phyloP scores from a whole-genome alignment of 1,140 invertebrate species.

The Lepidurus couesii region DNA sequence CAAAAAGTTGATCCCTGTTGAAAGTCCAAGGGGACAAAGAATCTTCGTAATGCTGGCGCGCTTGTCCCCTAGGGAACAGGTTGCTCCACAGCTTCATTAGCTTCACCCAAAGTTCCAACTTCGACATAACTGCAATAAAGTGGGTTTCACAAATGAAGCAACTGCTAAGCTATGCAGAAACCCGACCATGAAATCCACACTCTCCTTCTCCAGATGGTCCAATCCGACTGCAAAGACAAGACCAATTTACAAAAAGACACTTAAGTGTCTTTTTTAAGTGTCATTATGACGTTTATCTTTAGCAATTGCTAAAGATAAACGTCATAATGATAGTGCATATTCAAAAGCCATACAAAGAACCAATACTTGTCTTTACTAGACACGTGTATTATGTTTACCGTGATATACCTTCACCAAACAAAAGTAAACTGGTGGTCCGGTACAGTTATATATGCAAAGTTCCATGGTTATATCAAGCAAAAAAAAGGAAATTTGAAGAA shows the following conservation, averaged over 20 bases:
- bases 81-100: slow-evolving; percentile 12
- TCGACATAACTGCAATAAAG: neutral
- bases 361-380: neutral
- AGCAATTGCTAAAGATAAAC: too few species aligned
- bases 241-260: neutral
- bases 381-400: neutral
- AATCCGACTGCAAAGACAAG: neutral
- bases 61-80: neutral
- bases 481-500: neutral
- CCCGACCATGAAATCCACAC: neutral
- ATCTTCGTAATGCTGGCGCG: neutral
- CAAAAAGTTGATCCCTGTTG: too few species aligned
- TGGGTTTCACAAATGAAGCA: neutral
- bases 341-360: neutral
- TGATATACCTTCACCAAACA: slow-evolving; percentile 16
- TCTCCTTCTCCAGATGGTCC: neutral
- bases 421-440: slow-evolving; percentile 1
- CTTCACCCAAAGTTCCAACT: neutral
- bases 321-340: too few species aligned
- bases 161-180: slow-evolving; percentile 7
- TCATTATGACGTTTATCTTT: too few species aligned
- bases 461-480: neutral
- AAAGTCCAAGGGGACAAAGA: too few species aligned
- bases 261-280: too few species aligned
- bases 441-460: neutral